A percentile compares a stretch with the other conserved stretches of the same genome.
These are phyloP conservation scores for Drosophila dives DNA, from an alignment of 2,888 invertebrate genomes.

Conservation along the genomic window DNA sequence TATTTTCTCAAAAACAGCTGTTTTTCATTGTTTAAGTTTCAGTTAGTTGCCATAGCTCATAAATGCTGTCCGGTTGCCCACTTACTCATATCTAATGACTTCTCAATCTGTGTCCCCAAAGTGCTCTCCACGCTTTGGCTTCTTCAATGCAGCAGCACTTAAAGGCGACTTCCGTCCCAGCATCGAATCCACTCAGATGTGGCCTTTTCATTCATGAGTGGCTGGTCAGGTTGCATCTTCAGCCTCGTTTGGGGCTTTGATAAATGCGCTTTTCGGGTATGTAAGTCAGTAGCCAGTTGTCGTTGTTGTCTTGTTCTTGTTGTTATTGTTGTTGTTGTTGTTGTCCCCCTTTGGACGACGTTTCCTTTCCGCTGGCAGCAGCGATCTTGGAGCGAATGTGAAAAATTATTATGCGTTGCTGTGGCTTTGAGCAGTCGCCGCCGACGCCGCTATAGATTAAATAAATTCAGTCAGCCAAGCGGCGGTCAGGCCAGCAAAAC, in stretches of 20 bases:
- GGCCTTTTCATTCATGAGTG: constrained; percentile 67
- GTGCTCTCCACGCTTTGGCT: constrained; percentile 42
- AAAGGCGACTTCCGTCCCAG: constrained; percentile 55
- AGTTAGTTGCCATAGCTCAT: constrained; percentile 62
- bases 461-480: constrained; percentile 67
- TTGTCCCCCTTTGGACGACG: constrained; percentile 13
- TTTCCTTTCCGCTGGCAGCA: constrained; percentile 15
- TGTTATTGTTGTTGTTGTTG: constrained; percentile 5
- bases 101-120: constrained; percentile 80
- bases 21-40: neutral
- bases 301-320: constrained; percentile 35
- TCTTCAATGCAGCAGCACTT: constrained; percentile 51
- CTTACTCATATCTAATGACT: constrained; percentile 75
- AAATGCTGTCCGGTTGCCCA: constrained; percentile 60
- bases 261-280: constrained; percentile 81
- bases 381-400: constrained; percentile 65
- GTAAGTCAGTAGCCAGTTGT: constrained; percentile 78
- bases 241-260: constrained; percentile 69
- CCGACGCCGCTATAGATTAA: constrained; percentile 79
- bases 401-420: constrained; percentile 82
- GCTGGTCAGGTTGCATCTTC: constrained; percentile 32
- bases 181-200: constrained; percentile 21
- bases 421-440: constrained; percentile 76
- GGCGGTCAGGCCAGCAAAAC: constrained; percentile 31
- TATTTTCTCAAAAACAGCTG: constrained; percentile 10